Evolutionary conservation across 1,140 invertebrate genomes (phyloP).

Genomic region (Sitobion miscanthi): DNA sequence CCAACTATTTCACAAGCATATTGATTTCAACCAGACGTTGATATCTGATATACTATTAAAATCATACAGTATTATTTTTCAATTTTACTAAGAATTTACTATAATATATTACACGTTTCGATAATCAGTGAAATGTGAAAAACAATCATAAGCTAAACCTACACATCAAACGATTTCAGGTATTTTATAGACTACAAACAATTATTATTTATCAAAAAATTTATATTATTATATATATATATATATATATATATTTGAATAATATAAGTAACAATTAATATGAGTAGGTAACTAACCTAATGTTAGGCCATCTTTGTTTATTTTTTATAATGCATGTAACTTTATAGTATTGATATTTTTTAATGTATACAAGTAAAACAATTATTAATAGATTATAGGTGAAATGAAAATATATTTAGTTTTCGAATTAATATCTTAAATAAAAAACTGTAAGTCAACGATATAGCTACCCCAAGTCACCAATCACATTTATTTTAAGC

Average conservation of each 20-base stretch:
- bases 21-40: neutral
- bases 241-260: neutral
- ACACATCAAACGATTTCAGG: neutral
- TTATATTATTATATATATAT: too few relatives aligned
- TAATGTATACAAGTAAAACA: neutral
- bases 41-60: constrained; percentile 13
- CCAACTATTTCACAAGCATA: neutral
- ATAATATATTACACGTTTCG: neutral
- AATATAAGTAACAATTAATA: neutral
- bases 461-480: too few relatives aligned
- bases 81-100: neutral
- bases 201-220: neutral
- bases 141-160: neutral
- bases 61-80: neutral
- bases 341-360: neutral
- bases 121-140: neutral
- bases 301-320: neutral
- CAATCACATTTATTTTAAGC: neutral
- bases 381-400: neutral
- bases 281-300: neutral
- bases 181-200: neutral
- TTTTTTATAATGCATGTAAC: neutral
- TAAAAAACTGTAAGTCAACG: too few relatives aligned
- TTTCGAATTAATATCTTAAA: neutral
- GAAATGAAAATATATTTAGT: neutral